These are phyloP conservation scores for Planococcus citri DNA, from an alignment of 1,140 invertebrate species.

Conservation along the genomic window DNA sequence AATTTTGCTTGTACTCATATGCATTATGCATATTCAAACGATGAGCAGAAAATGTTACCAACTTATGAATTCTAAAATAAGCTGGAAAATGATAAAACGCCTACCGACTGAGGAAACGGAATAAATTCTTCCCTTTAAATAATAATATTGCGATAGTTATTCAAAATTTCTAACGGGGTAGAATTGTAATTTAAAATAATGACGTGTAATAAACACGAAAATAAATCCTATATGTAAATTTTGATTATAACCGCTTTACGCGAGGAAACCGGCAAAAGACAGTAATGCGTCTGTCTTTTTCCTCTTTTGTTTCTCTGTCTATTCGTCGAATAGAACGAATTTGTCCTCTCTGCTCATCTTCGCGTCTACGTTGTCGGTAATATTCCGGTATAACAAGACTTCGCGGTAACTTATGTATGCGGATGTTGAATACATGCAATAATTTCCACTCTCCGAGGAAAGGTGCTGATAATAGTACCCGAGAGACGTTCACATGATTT, in stretches of 20 bases:
- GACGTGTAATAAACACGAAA: conserved; percentile 20
- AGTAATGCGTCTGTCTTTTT: conserved; percentile 16
- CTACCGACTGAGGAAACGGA: neutral
- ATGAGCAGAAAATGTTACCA: conserved; percentile 16
- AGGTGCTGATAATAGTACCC: conserved; percentile 19
- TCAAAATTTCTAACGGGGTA: conserved; percentile 11
- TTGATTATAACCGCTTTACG: conserved; percentile 16
- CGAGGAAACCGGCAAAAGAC: conserved; percentile 14
- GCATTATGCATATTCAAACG: neutral
- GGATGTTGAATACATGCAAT: conserved; percentile 14
- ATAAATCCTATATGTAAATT: conserved; percentile 21
- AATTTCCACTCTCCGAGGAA: conserved; percentile 14
- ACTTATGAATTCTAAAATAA: conserved; percentile 16
- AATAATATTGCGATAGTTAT: conserved; percentile 17
- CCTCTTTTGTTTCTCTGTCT: conserved; percentile 11
- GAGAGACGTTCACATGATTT: conserved; percentile 11
- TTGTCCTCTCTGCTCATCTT: conserved; percentile 9
- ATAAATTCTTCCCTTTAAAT: neutral
- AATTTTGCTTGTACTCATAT: neutral
- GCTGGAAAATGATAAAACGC: conserved; percentile 15
- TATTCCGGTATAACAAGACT: conserved; percentile 13
- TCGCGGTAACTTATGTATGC: conserved; percentile 12
- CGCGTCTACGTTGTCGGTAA: neutral
- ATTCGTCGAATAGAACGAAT: conserved; percentile 10
- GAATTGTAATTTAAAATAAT: conserved; percentile 21